Base-by-base conservation (phyloP, 2,888 invertebrate genomes). In the Trichacis sp. region DNA sequence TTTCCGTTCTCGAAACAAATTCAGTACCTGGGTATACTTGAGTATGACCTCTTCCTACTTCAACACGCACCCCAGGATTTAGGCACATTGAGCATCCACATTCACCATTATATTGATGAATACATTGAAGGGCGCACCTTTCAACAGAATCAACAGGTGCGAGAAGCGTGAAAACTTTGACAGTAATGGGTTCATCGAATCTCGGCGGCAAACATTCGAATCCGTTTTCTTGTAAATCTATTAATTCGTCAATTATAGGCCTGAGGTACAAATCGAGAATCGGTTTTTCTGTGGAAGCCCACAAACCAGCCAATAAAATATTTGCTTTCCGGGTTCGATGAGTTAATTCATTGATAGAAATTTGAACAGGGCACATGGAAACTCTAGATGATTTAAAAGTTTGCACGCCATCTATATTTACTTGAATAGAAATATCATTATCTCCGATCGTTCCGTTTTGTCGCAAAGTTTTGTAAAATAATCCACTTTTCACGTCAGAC, bases 371-470 rank as follows among this genome's bases (percentile, higher is more conserved):
- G 51, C 64, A 61, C 52, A 68, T 33, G 11, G 64, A 64, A 14
- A 38, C n/a, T 14, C 46, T 64, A 9, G 68, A 53, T 9, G 64
- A 68, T 46, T 68, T 64, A 24, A 64, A 64, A 2, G 45, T 43
- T 30, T 55, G 54, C 12, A 56, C 53, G n/a, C 67, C 64, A 43
- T 69, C 69, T n/a, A 60, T 46, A 43, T 63, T 66, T 12, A 49
- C 51, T 46, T 66, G 66, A 1, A 66, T 15, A 5, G 55, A 49
- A 12, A 63, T 48, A 30, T 66, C 66, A 17, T 67, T 49, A 15
- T 57, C 40, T 30, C 43, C 24, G 43, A 61, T 55, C 1, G 51
- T 33, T 1, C 50, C 47, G 17, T 55, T 29, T 30, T 33, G 2
- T 51, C 42, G 43, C 42, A 61, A 20, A 4, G 17, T 14, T 42